Evolutionary conservation across 1,140 invertebrate genomes (phyloP).

Genomic region (Adoxophyes honmai): DNA sequence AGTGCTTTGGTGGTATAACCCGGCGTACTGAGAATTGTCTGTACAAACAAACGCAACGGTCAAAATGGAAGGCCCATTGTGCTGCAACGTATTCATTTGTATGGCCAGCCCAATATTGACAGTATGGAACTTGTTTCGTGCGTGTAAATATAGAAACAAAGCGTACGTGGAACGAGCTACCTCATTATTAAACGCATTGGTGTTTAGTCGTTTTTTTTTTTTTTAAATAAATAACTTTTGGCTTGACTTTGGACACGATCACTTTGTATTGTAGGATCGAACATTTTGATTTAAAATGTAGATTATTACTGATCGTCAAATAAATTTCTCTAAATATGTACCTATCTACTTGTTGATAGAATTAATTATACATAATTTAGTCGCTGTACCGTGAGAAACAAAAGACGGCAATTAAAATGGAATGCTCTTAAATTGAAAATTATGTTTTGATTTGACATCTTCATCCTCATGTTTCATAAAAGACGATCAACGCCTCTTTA

Average conservation of each 20-base stretch:
- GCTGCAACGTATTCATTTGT: slow-evolving; percentile 74
- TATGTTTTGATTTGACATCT: not conserved
- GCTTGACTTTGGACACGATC: too few species aligned
- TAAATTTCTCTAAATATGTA: too few species aligned
- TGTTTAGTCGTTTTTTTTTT: too few species aligned
- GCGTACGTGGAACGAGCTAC: slow-evolving; percentile 29
- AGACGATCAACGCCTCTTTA: not conserved
- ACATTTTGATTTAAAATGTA: too few species aligned
- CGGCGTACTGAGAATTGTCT: slow-evolving; percentile 59
- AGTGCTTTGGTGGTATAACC: slow-evolving; percentile 57
- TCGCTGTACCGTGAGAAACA: not conserved
- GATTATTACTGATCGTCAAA: too few species aligned
- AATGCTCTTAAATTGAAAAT: not conserved
- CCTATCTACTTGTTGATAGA: too few species aligned
- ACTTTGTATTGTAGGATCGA: too few species aligned
- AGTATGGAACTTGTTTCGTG: slow-evolving; percentile 59
- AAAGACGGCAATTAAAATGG: not conserved
- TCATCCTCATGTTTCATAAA: not conserved
- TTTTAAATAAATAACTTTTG: too few species aligned
- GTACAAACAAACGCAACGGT: slow-evolving; percentile 59
- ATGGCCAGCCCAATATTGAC: slow-evolving; percentile 68
- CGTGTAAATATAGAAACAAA: slow-evolving; percentile 48
- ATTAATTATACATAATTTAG: too few species aligned
- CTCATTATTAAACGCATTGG: slow-evolving; percentile 33
- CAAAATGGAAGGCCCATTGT: slow-evolving; percentile 72